Base-by-base conservation (phyloP, 2,113 vertebrate species). In the Limnothrissa miodon region DNA sequence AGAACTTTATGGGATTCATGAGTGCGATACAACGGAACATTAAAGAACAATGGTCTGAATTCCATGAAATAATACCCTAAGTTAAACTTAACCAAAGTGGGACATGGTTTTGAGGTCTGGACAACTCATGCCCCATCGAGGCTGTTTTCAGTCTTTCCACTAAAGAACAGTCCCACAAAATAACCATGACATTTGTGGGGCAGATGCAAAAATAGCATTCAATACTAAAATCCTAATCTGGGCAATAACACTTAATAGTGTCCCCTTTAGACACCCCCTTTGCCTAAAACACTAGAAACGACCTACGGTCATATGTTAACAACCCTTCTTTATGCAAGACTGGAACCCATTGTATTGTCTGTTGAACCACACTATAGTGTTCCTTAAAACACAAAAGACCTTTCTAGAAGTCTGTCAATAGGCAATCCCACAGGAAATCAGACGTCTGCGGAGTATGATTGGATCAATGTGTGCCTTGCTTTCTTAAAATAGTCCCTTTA, bases 271-370 rank as follows among this genome's bases (percentile, higher is more conserved):
- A 74, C 66, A 74, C 66, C 5, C 8, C 1, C 66, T 36, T 29
- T 74, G 33, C 15, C 66, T 36, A 74, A 29, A n/a, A n/a, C n/a
- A n/a, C 11, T 66, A 74, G 17, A 74, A 36, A 74, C 33, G 29
- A 74, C 25, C 66, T 36, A 17, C 10, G 66, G 66, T 74, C 29
- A 74, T 74, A 74, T 74, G 66, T 74, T 74, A 74, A 74, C 66
- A 74, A 39, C 29, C 66, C 66, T 36, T 29, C 66, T 39, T 33
- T 36, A 74, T 5, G 10, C 29, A 36, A 74, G 33, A 74, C 66
- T 74, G 66, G 36, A 39, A 74, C 66, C 66, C 66, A 74, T 74
- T 74, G 66, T 74, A 74, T 39, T 74, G 33, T 13, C 66, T 17
- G 66, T 33, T 36, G 66, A 33, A 33, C 66, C 66, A 13, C 59